Conservation (phyloP, 2,888 invertebrate species). For the Deladenus siricidicola region DNA sequence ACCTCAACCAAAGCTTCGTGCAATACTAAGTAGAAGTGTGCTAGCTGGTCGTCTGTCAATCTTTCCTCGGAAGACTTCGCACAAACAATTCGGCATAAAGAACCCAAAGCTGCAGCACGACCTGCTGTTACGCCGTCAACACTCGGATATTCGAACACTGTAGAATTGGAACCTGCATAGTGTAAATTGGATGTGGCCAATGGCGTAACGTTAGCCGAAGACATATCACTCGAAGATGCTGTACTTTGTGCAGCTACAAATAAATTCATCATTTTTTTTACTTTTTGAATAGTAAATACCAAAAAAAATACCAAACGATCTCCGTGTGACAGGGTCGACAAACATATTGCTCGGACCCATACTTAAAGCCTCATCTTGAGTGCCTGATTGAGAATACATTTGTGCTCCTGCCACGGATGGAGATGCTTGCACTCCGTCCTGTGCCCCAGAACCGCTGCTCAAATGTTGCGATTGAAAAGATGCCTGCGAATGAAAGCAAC, state of each 20-base stretch:
- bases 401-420: too few relatives aligned
- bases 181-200: background rate
- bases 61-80: slow-evolving; percentile 88
- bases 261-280: too few relatives aligned
- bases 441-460: background rate
- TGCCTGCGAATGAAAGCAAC: background rate
- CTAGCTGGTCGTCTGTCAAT: slow-evolving; percentile 80
- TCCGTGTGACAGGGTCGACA: slow-evolving; percentile 18
- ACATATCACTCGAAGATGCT: slow-evolving; percentile 20
- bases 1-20: slow-evolving; percentile 63
- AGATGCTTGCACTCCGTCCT: too few relatives aligned
- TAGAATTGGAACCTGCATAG: background rate
- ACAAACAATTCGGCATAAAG: slow-evolving; percentile 87
- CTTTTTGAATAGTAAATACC: too few relatives aligned
- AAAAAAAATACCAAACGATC: slow-evolving; percentile 22
- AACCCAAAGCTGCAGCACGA: slow-evolving; percentile 85
- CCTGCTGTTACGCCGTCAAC: slow-evolving; percentile 59
- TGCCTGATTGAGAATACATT: background rate
- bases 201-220: background rate
- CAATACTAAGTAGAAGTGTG: slow-evolving; percentile 82
- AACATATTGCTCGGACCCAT: background rate
- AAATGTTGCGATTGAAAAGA: background rate
- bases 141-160: slow-evolving; percentile 21
- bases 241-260: slow-evolving; percentile 21
- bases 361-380: background rate